Conservation (phyloP, 2,113 vertebrate genomes). For the Natator depressus region DNA sequence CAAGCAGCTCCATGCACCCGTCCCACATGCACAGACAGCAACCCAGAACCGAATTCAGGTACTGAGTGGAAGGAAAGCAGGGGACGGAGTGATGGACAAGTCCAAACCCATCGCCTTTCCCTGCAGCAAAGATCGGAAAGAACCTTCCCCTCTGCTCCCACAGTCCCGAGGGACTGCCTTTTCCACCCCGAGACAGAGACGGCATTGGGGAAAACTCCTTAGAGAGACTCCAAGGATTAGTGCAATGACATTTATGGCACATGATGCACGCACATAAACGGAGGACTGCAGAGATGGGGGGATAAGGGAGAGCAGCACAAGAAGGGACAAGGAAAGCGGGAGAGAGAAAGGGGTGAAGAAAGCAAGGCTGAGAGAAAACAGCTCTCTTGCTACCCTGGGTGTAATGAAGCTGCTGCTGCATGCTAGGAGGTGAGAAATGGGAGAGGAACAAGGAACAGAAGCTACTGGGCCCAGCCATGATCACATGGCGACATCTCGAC, state of each 20-base stretch:
- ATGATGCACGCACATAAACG: fast-evolving
- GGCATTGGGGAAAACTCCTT: constrained; percentile 42
- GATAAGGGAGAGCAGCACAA: fast-evolving
- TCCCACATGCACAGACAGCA: neutral
- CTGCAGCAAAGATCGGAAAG: neutral
- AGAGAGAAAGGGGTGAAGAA: too few species aligned
- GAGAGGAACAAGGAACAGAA: neutral
- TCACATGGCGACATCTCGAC: neutral
- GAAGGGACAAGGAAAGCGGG: fast-evolving
- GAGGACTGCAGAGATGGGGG: neutral
- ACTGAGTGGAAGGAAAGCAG: neutral
- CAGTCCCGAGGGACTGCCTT: fast-evolving
- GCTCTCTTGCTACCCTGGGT: fast-evolving
- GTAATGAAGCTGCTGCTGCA: fast-evolving
- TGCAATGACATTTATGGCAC: neutral
- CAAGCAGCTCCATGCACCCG: neutral
- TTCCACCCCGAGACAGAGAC: neutral
- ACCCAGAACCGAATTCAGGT: neutral
- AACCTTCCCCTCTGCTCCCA: neutral
- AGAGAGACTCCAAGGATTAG: constrained; percentile 30
- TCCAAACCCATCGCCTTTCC: neutral
- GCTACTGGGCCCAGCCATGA: neutral
- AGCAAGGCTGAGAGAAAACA: neutral
- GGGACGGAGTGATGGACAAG: neutral
- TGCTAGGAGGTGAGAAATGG: neutral